Evolutionary conservation across 2,113 vertebrate genomes (phyloP).

Genomic region (Gymnocephalus cernua): DNA sequence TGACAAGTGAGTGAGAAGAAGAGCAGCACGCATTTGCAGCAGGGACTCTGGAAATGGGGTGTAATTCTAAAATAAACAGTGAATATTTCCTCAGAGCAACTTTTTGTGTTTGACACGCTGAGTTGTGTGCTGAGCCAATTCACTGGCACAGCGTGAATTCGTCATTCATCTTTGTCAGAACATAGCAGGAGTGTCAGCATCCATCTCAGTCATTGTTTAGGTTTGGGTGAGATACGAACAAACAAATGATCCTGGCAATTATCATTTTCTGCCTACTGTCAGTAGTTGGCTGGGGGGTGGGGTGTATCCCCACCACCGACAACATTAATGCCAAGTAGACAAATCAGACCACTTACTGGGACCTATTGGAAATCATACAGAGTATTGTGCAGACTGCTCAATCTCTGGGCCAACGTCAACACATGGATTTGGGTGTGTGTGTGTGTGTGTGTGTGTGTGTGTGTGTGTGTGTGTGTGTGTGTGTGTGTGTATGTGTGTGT

Average conservation of each 20-base stretch:
- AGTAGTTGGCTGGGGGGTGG: not conserved
- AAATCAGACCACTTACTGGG: slow-evolving; percentile 21
- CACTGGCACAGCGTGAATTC: slow-evolving; percentile 71
- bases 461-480: slow-evolving; percentile 3
- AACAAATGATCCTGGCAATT: slow-evolving; percentile 60
- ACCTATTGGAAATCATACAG: slow-evolving; percentile 12
- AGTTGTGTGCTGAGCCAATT: slow-evolving; percentile 72
- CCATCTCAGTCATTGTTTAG: slow-evolving; percentile 56
- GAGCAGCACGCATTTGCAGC: not conserved
- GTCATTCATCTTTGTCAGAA: slow-evolving; percentile 76
- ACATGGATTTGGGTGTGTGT: slow-evolving; percentile 33
- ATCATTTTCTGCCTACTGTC: slow-evolving; percentile 16
- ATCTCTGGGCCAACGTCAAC: slow-evolving; percentile 21
- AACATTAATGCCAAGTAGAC: slow-evolving; percentile 24
- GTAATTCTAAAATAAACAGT: slow-evolving; percentile 75
- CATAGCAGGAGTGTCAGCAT: slow-evolving; percentile 53
- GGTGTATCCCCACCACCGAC: not conserved
- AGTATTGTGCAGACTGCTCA: slow-evolving; percentile 10
- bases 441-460: slow-evolving; percentile 14
- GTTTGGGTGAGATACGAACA: slow-evolving; percentile 36
- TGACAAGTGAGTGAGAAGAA: slow-evolving; percentile 23
- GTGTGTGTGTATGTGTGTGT: slow-evolving; percentile 8
- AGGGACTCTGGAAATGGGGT: slow-evolving; percentile 39
- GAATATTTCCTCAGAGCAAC: slow-evolving; percentile 73
- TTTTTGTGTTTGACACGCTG: slow-evolving; percentile 74